Evolutionary conservation across 2,113 vertebrate genomes (phyloP).

Genomic region (Tetrax tetrax): DNA sequence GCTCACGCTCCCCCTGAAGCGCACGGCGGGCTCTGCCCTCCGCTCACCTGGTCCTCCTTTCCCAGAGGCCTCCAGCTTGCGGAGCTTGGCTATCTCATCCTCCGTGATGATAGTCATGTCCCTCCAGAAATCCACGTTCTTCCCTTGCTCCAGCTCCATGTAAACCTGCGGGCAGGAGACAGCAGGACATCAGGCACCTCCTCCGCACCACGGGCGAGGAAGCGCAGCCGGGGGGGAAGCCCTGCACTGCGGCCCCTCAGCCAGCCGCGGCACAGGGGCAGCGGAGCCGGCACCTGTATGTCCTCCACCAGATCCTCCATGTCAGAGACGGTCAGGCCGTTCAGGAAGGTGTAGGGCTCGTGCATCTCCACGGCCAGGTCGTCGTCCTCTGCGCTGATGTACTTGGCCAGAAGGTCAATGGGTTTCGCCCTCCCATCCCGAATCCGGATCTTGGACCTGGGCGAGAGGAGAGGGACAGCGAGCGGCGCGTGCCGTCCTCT

Average conservation of each 20-base stretch:
- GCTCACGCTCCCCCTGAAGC: neutral
- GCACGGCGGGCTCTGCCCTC: neutral
- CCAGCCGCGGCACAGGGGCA: neutral
- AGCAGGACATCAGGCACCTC: neutral
- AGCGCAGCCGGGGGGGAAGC: neutral
- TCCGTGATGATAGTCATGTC: constrained; percentile 98
- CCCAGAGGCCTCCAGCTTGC: constrained; percentile 91
- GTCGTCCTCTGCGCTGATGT: constrained; percentile 95
- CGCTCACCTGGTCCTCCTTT: constrained; percentile 92
- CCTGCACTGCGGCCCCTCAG: neutral
- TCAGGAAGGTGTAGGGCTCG: constrained; percentile 95
- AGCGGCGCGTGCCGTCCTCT: neutral
- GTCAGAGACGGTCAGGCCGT: constrained; percentile 91
- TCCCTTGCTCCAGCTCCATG: constrained; percentile 98
- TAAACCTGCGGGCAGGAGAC: constrained; percentile 82
- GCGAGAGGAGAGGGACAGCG: neutral
- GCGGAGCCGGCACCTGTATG: constrained; percentile 83
- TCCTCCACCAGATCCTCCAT: constrained; percentile 98
- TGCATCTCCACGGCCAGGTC: constrained; percentile 98
- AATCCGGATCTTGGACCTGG: constrained; percentile 95
- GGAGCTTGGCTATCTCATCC: constrained; percentile 94
- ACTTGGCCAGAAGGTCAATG: constrained; percentile 95
- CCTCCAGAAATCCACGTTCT: constrained; percentile 97
- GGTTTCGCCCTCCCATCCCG: constrained; percentile 93
- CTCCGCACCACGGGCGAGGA: accelerated